Evolutionary conservation across 2,888 invertebrate genomes (phyloP).

Genomic region (Morpho deidamia): DNA sequence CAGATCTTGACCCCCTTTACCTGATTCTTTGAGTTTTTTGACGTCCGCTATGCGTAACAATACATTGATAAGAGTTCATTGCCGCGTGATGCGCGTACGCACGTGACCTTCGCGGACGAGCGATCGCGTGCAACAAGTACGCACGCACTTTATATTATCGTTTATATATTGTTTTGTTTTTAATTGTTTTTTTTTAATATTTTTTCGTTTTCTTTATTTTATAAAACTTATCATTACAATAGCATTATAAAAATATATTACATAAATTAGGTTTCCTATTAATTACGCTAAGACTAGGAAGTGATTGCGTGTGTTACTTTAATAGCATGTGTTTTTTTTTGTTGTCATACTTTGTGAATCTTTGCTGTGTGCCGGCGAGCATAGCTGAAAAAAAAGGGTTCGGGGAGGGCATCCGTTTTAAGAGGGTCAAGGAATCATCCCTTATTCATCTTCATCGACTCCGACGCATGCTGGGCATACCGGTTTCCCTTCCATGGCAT

Average conservation of each 20-base stretch:
- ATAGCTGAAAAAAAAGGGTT: slow-evolving; percentile 70
- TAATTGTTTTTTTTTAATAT: slow-evolving; percentile 39
- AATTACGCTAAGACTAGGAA: slow-evolving; percentile 47
- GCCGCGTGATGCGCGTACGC: slow-evolving; percentile 47
- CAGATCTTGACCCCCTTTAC: slow-evolving; percentile 61
- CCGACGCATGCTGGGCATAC: slow-evolving; percentile 96
- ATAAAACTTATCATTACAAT: slow-evolving; percentile 70
- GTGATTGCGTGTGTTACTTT: slow-evolving; percentile 42
- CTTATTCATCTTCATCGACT: slow-evolving; percentile 89
- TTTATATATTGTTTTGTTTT: slow-evolving; percentile 22
- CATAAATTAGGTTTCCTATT: slow-evolving; percentile 55
- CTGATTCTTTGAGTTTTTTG: slow-evolving; percentile 39
- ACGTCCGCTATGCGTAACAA: slow-evolving; percentile 39
- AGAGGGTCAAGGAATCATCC: slow-evolving; percentile 45
- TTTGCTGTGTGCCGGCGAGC: slow-evolving; percentile 48
- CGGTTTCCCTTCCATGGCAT: slow-evolving; percentile 97
- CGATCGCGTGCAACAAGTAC: slow-evolving; percentile 22
- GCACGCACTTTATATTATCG: slow-evolving; percentile 20
- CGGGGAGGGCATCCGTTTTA: slow-evolving; percentile 62
- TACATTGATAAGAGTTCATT: slow-evolving; percentile 61
- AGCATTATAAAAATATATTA: slow-evolving; percentile 72
- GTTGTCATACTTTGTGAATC: slow-evolving; percentile 32
- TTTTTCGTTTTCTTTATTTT: slow-evolving; percentile 75
- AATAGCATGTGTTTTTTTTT: slow-evolving; percentile 31
- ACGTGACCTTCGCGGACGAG: slow-evolving; percentile 49